phyloP scores from a whole-genome alignment of 2,888 invertebrate genomes.

The Gnatocerus cornutus region DNA sequence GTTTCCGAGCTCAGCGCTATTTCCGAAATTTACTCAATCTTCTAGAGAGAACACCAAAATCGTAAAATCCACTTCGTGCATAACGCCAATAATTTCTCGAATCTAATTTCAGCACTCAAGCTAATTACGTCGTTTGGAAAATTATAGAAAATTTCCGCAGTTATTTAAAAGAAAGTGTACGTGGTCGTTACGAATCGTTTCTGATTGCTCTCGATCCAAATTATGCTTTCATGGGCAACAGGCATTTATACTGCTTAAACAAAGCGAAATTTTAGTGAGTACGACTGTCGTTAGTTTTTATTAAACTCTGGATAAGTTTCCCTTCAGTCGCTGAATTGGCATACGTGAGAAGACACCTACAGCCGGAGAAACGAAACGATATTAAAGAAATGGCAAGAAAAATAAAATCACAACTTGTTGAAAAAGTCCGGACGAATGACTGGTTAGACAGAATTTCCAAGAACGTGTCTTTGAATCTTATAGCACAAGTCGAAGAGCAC shows the following conservation, averaged over 20 bases:
- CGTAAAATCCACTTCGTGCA: slow-evolving; percentile 50
- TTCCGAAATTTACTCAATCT: slow-evolving; percentile 57
- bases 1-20: slow-evolving; percentile 56
- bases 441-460: slow-evolving; percentile 59
- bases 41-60: slow-evolving; percentile 56
- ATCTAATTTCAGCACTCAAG: slow-evolving; percentile 57
- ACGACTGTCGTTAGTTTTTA: slow-evolving; percentile 23
- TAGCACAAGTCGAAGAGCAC: slow-evolving; percentile 52
- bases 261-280: slow-evolving; percentile 57
- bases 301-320: slow-evolving; percentile 54
- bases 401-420: slow-evolving; percentile 56
- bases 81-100: slow-evolving; percentile 3
- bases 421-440: slow-evolving; percentile 48
- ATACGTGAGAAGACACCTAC: slow-evolving; percentile 58
- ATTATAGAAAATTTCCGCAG: slow-evolving; percentile 56
- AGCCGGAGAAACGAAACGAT: slow-evolving; percentile 50
- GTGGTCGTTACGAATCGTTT: slow-evolving; percentile 52
- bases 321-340: slow-evolving; percentile 59
- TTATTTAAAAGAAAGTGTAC: slow-evolving; percentile 56
- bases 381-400: slow-evolving; percentile 55
- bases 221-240: slow-evolving; percentile 21
- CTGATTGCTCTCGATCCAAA: slow-evolving; percentile 27
- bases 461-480: slow-evolving; percentile 47
- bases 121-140: slow-evolving; percentile 63
- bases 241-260: slow-evolving; percentile 55